Conservation (phyloP, 2,888 invertebrate genomes). For the Lasioglossum figueresi region DNA sequence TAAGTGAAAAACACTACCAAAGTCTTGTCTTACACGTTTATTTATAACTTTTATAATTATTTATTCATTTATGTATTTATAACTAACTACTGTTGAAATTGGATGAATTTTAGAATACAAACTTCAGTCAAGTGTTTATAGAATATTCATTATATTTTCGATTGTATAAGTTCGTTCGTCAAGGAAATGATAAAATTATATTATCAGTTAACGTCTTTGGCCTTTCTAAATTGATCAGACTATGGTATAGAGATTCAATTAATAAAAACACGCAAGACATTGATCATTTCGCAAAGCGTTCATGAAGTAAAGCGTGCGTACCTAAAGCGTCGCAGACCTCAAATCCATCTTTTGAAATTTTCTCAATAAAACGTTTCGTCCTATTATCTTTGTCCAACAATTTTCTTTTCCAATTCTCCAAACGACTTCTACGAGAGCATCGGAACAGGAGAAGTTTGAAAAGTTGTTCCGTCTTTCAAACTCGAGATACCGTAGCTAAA, state of each 20-base stretch:
- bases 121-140: too few relatives aligned
- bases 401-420: constrained; percentile 13
- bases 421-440: not conserved
- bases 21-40: too few relatives aligned
- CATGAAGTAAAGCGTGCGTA: not conserved
- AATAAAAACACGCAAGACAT: not conserved
- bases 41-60: too few relatives aligned
- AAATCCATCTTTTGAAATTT: not conserved
- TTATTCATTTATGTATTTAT: too few relatives aligned
- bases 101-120: too few relatives aligned
- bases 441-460: not conserved
- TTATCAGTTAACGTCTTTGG: not conserved
- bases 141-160: too few relatives aligned
- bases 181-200: too few relatives aligned
- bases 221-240: not conserved
- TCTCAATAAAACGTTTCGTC: not conserved
- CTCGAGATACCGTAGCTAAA: not conserved
- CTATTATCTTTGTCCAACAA: not conserved
- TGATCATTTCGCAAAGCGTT: not conserved
- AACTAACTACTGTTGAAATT: too few relatives aligned
- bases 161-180: too few relatives aligned
- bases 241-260: not conserved
- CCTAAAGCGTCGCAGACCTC: not conserved
- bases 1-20: too few relatives aligned
- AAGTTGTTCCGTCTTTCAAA: constrained; percentile 3